Conservation (phyloP, 92 coral and sea anemone genomes). For the Bergia sp. region DNA sequence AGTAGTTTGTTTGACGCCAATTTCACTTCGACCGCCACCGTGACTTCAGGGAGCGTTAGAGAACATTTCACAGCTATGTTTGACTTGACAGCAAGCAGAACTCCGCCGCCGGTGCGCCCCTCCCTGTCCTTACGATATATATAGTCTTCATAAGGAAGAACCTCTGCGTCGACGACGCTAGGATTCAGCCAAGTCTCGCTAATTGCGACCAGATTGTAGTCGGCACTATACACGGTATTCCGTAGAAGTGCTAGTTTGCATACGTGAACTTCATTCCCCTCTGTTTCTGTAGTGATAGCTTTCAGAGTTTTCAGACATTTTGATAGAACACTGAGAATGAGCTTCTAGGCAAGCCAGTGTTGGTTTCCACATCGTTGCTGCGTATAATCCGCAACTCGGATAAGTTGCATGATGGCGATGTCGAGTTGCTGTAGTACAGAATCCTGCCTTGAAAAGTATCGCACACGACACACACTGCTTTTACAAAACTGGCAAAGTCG, state of each 20-base stretch:
- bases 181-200: constrained; percentile 1
- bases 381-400: too few species aligned
- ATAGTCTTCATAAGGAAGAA: not conserved
- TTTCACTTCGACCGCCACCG: too few species aligned
- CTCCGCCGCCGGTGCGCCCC: not conserved
- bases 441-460: too few species aligned
- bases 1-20: not conserved
- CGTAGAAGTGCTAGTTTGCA: not conserved
- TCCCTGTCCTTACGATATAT: not conserved
- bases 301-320: too few species aligned
- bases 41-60: not conserved
- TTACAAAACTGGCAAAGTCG: not conserved
- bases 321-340: too few species aligned
- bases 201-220: not conserved
- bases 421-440: too few species aligned
- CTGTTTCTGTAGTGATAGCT: too few species aligned
- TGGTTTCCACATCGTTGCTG: too few species aligned
- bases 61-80: not conserved
- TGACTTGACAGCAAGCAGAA: not conserved
- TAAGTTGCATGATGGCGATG: too few species aligned
- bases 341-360: too few species aligned
- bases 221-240: not conserved
- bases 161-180: not conserved
- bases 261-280: not conserved
- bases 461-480: too few species aligned